Percentiles rank a stretch among this genome's conserved stretches.
These are phyloP conservation scores for Xanthia icteritia DNA, from an alignment of 2,888 invertebrate genomes.

Conservation along the genomic window DNA sequence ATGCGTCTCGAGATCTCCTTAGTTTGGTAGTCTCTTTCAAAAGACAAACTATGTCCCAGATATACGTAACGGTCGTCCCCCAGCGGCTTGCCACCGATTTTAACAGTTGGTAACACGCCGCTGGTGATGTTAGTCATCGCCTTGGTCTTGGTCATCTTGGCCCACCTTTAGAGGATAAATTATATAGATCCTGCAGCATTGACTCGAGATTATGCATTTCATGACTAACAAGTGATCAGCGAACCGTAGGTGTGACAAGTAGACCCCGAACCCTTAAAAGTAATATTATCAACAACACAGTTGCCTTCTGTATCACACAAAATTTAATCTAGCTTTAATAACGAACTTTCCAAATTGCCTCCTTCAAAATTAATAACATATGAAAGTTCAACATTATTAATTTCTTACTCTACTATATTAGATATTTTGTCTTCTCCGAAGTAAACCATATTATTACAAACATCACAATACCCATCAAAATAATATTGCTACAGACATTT, in stretches of 20 bases:
- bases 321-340: conserved; percentile 30
- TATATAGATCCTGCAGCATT: background rate
- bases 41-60: too few species aligned
- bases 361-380: conserved; percentile 36
- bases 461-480: conserved; percentile 29
- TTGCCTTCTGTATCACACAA: background rate
- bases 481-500: conserved; percentile 24
- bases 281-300: background rate
- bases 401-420: conserved; percentile 13
- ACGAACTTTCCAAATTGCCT: conserved; percentile 37
- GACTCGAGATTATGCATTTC: background rate
- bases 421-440: background rate
- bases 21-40: too few species aligned
- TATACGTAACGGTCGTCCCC: too few species aligned
- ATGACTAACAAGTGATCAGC: background rate
- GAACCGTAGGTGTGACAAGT: background rate
- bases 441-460: conserved; percentile 25
- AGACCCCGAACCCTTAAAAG: background rate
- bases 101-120: too few species aligned
- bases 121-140: background rate
- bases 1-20: too few species aligned
- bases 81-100: too few species aligned
- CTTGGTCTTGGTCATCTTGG: background rate
- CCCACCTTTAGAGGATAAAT: background rate
- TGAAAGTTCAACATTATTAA: conserved; percentile 25